A percentile compares a stretch with the other conserved stretches of the same genome.
Conservation (phyloP, 2,113 vertebrate species). For the Sitta europaea region DNA sequence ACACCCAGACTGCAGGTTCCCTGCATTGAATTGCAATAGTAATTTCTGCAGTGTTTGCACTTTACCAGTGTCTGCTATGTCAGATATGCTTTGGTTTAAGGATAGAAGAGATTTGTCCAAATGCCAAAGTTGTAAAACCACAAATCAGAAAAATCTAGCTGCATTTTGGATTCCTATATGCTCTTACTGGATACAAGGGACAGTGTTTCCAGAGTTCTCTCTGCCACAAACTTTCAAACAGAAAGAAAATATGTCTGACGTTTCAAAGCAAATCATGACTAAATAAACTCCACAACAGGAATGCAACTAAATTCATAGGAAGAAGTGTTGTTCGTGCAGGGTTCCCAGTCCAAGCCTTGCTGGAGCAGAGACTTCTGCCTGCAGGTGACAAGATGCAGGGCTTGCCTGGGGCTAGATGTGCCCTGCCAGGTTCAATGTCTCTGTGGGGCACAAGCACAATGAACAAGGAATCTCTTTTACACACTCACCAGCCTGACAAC, state of each 20-base stretch:
- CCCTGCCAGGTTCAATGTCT: not conserved
- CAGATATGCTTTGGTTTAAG: not conserved
- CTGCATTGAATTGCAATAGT: not conserved
- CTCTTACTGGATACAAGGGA: not conserved
- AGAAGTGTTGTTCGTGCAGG: not conserved
- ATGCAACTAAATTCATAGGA: not conserved
- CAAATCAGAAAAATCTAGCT: not conserved
- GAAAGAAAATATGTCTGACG: not conserved
- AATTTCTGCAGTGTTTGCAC: not conserved
- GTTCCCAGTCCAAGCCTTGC: not conserved
- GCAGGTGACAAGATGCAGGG: not conserved
- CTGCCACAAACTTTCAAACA: not conserved
- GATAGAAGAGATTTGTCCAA: not conserved
- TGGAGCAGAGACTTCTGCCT: not conserved
- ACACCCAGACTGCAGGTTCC: not conserved
- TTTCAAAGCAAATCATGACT: not conserved
- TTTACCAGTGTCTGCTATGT: not conserved
- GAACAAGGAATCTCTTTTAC: not conserved
- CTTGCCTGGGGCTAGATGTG: not conserved
- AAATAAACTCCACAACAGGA: not conserved
- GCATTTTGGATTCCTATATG: not conserved
- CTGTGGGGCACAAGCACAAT: not conserved
- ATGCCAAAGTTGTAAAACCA: not conserved
- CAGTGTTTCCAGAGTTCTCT: not conserved
- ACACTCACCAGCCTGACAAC: not conserved